phyloP scores from a whole-genome alignment of 2,888 invertebrate genomes.

The Iselma pallidipennis region DNA sequence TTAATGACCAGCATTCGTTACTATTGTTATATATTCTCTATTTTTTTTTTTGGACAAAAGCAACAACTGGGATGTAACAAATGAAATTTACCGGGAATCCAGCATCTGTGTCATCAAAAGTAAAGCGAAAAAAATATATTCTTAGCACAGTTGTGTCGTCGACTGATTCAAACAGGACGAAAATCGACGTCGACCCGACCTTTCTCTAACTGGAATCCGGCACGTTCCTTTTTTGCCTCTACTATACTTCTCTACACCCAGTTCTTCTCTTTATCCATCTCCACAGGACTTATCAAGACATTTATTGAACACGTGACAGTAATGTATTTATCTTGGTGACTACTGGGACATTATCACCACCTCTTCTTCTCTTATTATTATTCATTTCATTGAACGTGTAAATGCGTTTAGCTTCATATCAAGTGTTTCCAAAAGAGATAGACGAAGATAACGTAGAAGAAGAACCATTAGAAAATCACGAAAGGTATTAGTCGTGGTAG shows the following conservation, averaged over 20 bases:
- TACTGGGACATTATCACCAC: not conserved
- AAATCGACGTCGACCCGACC: not conserved
- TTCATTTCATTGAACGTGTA: not conserved
- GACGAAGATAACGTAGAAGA: too few species aligned
- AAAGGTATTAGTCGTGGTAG: too few species aligned
- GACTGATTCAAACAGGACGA: not conserved
- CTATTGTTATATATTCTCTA: not conserved
- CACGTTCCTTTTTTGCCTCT: too few species aligned
- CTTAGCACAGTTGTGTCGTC: too few species aligned
- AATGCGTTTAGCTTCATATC: not conserved
- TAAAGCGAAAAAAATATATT: too few species aligned
- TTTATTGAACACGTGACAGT: not conserved
- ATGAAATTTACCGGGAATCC: too few species aligned
- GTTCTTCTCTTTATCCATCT: too few species aligned
- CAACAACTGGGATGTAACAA: too few species aligned
- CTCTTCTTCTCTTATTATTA: not conserved
- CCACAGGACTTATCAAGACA: not conserved
- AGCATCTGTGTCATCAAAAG: too few species aligned
- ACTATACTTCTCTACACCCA: too few species aligned
- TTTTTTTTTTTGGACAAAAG: not conserved
- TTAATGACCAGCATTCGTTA: not conserved
- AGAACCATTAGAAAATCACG: too few species aligned
- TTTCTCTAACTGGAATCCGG: not conserved
- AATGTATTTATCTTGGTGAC: not conserved
- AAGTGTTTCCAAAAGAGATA: not conserved